Evolutionary conservation across 2,113 vertebrate species (phyloP).

Genomic region (Piaya cayana): DNA sequence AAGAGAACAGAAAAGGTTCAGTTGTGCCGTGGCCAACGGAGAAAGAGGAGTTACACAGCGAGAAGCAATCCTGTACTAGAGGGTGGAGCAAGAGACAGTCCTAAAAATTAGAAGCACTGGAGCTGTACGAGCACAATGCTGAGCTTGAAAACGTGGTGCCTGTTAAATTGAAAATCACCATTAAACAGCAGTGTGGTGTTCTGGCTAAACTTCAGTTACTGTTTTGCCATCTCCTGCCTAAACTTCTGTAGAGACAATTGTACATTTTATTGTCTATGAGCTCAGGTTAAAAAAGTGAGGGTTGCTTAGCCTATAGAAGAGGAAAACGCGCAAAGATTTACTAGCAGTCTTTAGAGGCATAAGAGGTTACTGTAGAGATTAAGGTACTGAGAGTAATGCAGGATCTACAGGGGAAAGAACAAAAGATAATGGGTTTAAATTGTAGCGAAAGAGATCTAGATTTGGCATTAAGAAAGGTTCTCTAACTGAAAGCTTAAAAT

Average conservation of each 20-base stretch:
- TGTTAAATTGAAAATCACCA: not conserved
- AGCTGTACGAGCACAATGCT: accelerated
- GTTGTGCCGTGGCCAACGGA: not conserved
- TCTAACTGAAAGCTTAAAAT: not conserved
- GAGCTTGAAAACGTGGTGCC: not conserved
- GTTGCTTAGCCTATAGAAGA: not conserved
- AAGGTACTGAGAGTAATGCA: not conserved
- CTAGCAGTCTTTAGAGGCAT: not conserved
- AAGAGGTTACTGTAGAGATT: not conserved
- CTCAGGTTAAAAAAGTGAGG: not conserved
- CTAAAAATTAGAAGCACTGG: accelerated
- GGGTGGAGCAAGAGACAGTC: not conserved
- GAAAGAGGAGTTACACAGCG: not conserved
- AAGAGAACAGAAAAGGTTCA: not conserved
- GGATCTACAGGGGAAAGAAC: not conserved
- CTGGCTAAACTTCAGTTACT: not conserved
- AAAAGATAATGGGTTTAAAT: not conserved
- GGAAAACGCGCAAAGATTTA: not conserved
- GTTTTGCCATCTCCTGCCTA: not conserved
- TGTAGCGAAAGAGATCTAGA: not conserved
- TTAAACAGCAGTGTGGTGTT: not conserved
- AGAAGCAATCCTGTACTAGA: not conserved
- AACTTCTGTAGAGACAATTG: accelerated
- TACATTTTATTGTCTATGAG: not conserved
- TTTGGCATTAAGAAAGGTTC: not conserved